Evolutionary conservation across 1,140 invertebrate genomes (phyloP).

Genomic region (Laupala kohalensis): DNA sequence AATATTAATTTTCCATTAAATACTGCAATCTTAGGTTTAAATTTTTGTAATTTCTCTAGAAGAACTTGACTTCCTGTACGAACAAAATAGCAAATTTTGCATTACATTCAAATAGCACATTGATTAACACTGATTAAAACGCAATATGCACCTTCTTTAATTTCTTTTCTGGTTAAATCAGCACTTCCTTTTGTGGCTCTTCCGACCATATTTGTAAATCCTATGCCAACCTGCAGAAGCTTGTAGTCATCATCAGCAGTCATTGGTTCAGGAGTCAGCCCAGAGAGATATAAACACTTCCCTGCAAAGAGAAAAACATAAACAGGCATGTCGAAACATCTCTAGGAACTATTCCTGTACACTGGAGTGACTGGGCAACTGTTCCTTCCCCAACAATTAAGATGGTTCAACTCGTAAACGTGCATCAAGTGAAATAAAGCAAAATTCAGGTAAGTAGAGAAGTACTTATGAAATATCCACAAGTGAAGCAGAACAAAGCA

Average conservation of each 20-base stretch:
- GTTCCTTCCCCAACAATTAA: background rate
- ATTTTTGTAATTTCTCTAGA: slow-evolving; percentile 81
- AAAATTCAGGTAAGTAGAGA: too few species aligned
- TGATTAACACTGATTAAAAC: slow-evolving; percentile 2
- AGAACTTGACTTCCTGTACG: slow-evolving; percentile 67
- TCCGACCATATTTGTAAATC: slow-evolving; percentile 95
- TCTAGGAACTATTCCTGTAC: background rate
- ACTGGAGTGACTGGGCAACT: background rate
- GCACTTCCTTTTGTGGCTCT: slow-evolving; percentile 90
- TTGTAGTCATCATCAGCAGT: slow-evolving; percentile 92
- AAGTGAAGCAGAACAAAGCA: too few species aligned
- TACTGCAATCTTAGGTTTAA: slow-evolving; percentile 90
- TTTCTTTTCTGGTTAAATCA: slow-evolving; percentile 90
- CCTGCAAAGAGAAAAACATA: slow-evolving; percentile 32
- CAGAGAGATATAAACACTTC: slow-evolving; percentile 92
- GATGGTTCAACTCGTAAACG: too few species aligned
- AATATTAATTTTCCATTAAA: slow-evolving; percentile 98
- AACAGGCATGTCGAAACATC: background rate
- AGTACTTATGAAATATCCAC: too few species aligned
- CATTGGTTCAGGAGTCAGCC: slow-evolving; percentile 86
- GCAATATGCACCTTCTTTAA: slow-evolving; percentile 62
- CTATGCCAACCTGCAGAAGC: slow-evolving; percentile 83
- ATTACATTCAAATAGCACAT: background rate
- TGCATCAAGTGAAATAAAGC: too few species aligned
- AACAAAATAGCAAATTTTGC: slow-evolving; percentile 3